These are phyloP conservation scores for Napeogenes inachia DNA, from an alignment of 2,888 invertebrate genomes.

Conservation along the genomic window DNA sequence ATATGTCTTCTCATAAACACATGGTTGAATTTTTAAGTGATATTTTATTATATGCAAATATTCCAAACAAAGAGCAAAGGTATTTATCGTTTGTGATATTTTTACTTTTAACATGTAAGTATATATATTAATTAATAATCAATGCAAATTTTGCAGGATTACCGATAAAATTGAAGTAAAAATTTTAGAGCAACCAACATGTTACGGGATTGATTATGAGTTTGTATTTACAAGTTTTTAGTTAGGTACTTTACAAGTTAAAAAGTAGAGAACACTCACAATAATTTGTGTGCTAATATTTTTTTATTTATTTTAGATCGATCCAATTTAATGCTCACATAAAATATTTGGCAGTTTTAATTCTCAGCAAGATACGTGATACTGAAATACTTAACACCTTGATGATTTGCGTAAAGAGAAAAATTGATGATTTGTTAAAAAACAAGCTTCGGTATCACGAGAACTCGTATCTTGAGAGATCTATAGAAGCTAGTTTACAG, in stretches of 20 bases:
- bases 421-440: slow-evolving; percentile 50
- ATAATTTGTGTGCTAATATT: background rate
- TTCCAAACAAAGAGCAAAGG: slow-evolving; percentile 76
- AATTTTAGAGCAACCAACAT: slow-evolving; percentile 44
- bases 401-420: slow-evolving; percentile 45
- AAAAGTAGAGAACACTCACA: background rate
- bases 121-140: background rate
- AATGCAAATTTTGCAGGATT: slow-evolving; percentile 47
- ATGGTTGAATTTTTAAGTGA: slow-evolving; percentile 62
- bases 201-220: slow-evolving; percentile 38
- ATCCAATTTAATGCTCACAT: slow-evolving; percentile 55
- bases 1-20: slow-evolving; percentile 42
- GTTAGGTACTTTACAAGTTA: background rate
- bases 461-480: slow-evolving; percentile 58
- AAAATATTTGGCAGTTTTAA: slow-evolving; percentile 44
- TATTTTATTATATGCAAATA: slow-evolving; percentile 67
- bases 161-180: slow-evolving; percentile 50
- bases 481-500: slow-evolving; percentile 55
- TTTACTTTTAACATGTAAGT: background rate
- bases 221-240: too few relatives aligned
- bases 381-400: slow-evolving; percentile 42
- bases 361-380: slow-evolving; percentile 47
- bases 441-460: slow-evolving; percentile 65
- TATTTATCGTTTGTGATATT: slow-evolving; percentile 33
- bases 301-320: slow-evolving; percentile 44